Base-by-base conservation (phyloP, 2,113 vertebrate genomes). In the Gavialis gangeticus region DNA sequence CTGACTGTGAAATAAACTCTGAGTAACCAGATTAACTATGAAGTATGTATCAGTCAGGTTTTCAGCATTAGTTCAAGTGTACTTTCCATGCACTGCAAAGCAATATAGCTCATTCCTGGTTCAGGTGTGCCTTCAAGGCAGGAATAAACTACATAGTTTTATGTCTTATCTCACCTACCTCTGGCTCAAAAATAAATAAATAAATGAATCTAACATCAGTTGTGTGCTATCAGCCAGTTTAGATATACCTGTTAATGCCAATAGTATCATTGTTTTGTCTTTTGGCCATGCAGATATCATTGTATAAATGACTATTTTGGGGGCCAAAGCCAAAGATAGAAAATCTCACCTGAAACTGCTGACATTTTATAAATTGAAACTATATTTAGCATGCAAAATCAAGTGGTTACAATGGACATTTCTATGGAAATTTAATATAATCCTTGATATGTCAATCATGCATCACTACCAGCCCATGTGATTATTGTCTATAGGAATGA, bases 1-100 rank as follows among this genome's bases (percentile, higher is more conserved):
- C 97, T 94, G 93, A 97, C 97, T 98, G 98, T 95, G 98, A 97
- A 98, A 98, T 98, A 98, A 98, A 98, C 96, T 96, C 96, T 56
- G 4, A 95, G 88, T 97, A 98, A 98, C 97, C 97, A 98, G 97
- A 98, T 98, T 98, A 98, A 97, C 96, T 69, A 85, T 96, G 97
- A 98, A 97, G 96, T 97, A 97, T 97, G 97, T 89, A 93, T 95
- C 96, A 94, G 89, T 87, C 97, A 95, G 96, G 95, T 93, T 96
- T 94, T 85, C 83, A 93, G 95, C 94, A 96, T 97, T 97, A 95
- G 96, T 96, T 97, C 97, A 96, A 92, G 95, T 88, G 21, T 84
- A 59, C 82, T 97, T 97, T 92, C 92, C 79, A 73, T 81, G 82
- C 10, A 0, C 95, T 80, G 75, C 17, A 28, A 75, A 27, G 89